Conservation (phyloP, 2,888 invertebrate genomes). For the Eupeodes latifasciatus region DNA sequence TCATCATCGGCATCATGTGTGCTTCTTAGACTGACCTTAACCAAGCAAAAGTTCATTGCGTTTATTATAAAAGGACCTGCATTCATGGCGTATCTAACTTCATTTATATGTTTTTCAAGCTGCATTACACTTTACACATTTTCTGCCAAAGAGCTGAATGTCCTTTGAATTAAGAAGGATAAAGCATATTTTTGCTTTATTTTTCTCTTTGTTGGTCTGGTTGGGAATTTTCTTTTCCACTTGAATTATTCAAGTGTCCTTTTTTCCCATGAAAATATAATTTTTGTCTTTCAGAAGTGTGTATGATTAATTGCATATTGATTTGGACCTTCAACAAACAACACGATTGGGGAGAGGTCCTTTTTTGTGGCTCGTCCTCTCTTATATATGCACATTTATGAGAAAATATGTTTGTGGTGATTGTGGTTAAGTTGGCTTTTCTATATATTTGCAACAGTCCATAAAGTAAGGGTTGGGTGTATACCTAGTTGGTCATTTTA, state of each 20-base stretch:
- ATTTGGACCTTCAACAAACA: conserved; percentile 20
- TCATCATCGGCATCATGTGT: not conserved
- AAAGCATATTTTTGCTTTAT: not conserved
- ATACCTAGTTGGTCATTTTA: conserved; percentile 19
- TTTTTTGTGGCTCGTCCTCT: conserved; percentile 10
- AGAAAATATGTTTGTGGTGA: conserved; percentile 50
- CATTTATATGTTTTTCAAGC: not conserved
- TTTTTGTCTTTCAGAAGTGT: not conserved
- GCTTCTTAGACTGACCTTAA: conserved; percentile 62
- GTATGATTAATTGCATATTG: conserved; percentile 68
- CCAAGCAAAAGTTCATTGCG: conserved; percentile 67
- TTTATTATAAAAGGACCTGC: conserved; percentile 31
- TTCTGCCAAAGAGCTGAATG: not conserved
- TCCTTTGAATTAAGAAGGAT: not conserved
- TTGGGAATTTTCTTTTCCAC: not conserved
- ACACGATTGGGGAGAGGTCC: conserved; percentile 8
- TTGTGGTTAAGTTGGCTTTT: conserved; percentile 41
- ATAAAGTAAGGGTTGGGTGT: too few species aligned
- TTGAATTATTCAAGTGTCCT: not conserved
- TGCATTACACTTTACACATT: not conserved
- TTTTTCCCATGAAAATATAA: not conserved
- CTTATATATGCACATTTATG: conserved; percentile 15
- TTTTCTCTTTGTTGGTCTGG: not conserved
- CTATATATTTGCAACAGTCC: not conserved
- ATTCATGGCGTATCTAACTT: not conserved